phyloP scores from a whole-genome alignment of 2,888 invertebrate species.

The Ectemnius lituratus region DNA sequence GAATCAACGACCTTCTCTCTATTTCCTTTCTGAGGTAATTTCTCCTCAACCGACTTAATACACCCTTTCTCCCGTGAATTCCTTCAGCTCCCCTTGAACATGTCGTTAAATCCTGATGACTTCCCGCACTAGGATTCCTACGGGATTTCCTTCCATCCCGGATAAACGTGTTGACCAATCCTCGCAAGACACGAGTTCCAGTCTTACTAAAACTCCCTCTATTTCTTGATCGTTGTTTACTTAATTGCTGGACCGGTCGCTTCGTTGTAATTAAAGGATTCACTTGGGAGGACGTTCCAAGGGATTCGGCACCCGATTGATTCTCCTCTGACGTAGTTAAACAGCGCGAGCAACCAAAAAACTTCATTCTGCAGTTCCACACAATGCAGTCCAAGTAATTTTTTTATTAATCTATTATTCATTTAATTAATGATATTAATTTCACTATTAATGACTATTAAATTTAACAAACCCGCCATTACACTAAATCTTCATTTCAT shows the following conservation, averaged over 20 bases:
- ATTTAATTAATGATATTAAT: too few species aligned
- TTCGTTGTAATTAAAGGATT: conserved; percentile 71
- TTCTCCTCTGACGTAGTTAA: conserved; percentile 2
- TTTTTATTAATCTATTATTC: too few species aligned
- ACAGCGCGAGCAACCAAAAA: conserved; percentile 45
- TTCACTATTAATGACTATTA: too few species aligned
- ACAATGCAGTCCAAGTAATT: too few species aligned
- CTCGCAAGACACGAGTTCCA: conserved; percentile 55
- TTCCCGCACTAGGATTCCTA: too few species aligned
- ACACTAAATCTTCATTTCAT: too few species aligned
- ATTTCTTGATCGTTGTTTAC: conserved; percentile 42
- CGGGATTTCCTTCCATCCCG: too few species aligned
- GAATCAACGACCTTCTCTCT: conserved; percentile 20
- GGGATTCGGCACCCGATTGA: too few species aligned
- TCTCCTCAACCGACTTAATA: conserved; percentile 40
- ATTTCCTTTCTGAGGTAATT: conserved; percentile 41
- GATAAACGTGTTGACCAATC: conserved; percentile 37
- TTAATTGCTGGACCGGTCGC: conserved; percentile 48
- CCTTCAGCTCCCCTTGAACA: too few species aligned
- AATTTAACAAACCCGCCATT: too few species aligned
- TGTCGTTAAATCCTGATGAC: too few species aligned
- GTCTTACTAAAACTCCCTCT: conserved; percentile 24
- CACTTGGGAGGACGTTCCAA: conserved; percentile 3
- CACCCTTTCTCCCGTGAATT: too few species aligned
- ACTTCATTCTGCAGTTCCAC: conserved; percentile 29